phyloP scores from a whole-genome alignment of 2,888 invertebrate genomes.

The Cactoblastis cactorum region DNA sequence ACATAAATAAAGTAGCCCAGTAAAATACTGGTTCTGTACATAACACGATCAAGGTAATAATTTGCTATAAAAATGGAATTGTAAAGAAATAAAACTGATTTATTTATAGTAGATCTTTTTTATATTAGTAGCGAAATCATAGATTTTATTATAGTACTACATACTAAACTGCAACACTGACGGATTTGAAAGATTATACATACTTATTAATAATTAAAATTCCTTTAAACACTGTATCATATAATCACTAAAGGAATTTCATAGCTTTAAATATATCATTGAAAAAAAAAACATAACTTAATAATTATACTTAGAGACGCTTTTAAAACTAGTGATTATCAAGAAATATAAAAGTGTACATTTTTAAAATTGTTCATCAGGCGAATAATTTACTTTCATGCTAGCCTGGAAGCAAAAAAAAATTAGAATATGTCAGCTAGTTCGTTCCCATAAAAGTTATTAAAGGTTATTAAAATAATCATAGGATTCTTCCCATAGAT shows the following conservation, averaged over 20 bases:
- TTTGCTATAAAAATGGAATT: slow-evolving; percentile 46
- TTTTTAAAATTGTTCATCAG: slow-evolving; percentile 15
- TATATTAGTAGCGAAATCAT: slow-evolving; percentile 46
- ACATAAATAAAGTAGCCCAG: not conserved
- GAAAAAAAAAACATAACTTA: slow-evolving; percentile 23
- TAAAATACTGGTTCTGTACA: slow-evolving; percentile 16
- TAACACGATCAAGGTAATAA: slow-evolving; percentile 30
- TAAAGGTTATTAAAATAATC: too few relatives aligned
- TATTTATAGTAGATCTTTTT: slow-evolving; percentile 40
- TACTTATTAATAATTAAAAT: slow-evolving; percentile 37
- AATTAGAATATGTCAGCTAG: too few relatives aligned
- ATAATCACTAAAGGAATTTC: slow-evolving; percentile 42
- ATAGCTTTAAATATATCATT: slow-evolving; percentile 44
- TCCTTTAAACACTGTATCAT: slow-evolving; percentile 41
- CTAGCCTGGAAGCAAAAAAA: too few relatives aligned
- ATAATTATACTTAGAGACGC: slow-evolving; percentile 22
- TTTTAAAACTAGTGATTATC: slow-evolving; percentile 12
- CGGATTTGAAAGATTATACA: slow-evolving; percentile 65
- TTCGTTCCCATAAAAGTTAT: too few relatives aligned
- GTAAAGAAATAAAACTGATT: slow-evolving; percentile 43
- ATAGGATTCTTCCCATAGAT: too few relatives aligned
- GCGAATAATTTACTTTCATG: too few relatives aligned
- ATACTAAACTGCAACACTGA: slow-evolving; percentile 71
- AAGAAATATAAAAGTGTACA: slow-evolving; percentile 22
- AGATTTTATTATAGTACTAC: slow-evolving; percentile 43